These are phyloP conservation scores for Ostrea denselamellosa DNA, from an alignment of 1,140 invertebrate species.

Conservation along the genomic window DNA sequence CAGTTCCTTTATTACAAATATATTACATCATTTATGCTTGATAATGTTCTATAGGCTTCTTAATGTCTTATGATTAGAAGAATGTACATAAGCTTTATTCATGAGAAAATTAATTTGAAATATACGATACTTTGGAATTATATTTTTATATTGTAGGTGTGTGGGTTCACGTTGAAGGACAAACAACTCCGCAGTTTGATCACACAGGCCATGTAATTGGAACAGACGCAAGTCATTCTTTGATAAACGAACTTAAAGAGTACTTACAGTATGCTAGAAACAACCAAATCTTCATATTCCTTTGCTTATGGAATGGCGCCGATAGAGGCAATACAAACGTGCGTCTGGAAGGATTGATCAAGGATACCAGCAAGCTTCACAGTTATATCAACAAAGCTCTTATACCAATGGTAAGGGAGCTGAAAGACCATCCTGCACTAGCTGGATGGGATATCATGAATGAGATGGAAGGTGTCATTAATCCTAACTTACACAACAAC, in stretches of 20 bases:
- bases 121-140: background rate
- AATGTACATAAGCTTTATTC: too few relatives aligned
- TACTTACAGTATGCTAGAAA: slow-evolving; percentile 62
- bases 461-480: slow-evolving; percentile 78
- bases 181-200: slow-evolving; percentile 73
- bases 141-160: slow-evolving; percentile 75
- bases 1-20: too few relatives aligned
- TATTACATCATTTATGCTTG: too few relatives aligned
- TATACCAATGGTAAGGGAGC: slow-evolving; percentile 69
- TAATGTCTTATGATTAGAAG: too few relatives aligned
- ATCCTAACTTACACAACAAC: slow-evolving; percentile 61
- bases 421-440: slow-evolving; percentile 77
- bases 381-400: slow-evolving; percentile 78
- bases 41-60: too few relatives aligned
- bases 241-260: slow-evolving; percentile 65
- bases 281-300: slow-evolving; percentile 76
- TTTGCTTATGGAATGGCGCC: slow-evolving; percentile 79
- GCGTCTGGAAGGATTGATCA: slow-evolving; percentile 71
- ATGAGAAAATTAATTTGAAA: too few relatives aligned
- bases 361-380: slow-evolving; percentile 76
- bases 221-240: slow-evolving; percentile 59
- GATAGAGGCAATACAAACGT: slow-evolving; percentile 71
- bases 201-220: slow-evolving; percentile 60
- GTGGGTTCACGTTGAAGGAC: slow-evolving; percentile 79
- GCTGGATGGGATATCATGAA: slow-evolving; percentile 79